These are phyloP conservation scores for Tautogolabrus adspersus DNA, from an alignment of 2,113 vertebrate genomes.

Conservation along the genomic window DNA sequence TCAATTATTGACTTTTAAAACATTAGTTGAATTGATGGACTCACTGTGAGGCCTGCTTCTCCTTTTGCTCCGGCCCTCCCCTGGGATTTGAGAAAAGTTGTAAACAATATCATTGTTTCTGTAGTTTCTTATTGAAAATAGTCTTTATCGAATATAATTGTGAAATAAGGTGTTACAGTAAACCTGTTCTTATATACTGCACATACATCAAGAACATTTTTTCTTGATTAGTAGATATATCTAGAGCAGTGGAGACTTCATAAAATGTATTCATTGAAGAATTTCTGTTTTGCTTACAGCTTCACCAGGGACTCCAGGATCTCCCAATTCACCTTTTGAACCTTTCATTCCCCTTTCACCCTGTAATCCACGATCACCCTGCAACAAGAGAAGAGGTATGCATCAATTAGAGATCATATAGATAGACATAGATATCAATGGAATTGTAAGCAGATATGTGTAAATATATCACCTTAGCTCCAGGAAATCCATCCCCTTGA, in stretches of 20 bases:
- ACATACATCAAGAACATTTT: neutral
- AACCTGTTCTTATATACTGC: too few relatives aligned
- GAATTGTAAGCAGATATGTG: neutral
- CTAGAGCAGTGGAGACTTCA: too few relatives aligned
- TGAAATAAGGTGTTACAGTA: neutral
- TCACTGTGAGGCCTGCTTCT: conserved; percentile 89
- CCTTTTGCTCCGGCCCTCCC: conserved; percentile 87
- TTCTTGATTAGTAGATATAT: neutral
- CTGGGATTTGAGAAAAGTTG: conserved; percentile 67
- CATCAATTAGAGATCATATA: neutral
- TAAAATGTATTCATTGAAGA: too few relatives aligned
- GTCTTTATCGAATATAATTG: neutral
- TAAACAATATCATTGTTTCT: conserved; percentile 8
- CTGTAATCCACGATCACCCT: conserved; percentile 87
- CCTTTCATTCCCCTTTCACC: conserved; percentile 91
- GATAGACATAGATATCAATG: neutral
- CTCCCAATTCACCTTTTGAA: conserved; percentile 87
- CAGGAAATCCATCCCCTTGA: conserved; percentile 88
- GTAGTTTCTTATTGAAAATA: neutral
- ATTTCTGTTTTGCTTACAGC: conserved; percentile 75
- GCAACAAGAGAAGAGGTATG: conserved; percentile 33
- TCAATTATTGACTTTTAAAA: neutral
- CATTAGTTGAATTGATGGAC: conserved; percentile 41
- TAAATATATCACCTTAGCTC: conserved; percentile 85
- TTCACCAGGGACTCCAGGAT: conserved; percentile 86